Conservation (phyloP, 92 coral and sea anemone genomes). For the Porites cylindrica region DNA sequence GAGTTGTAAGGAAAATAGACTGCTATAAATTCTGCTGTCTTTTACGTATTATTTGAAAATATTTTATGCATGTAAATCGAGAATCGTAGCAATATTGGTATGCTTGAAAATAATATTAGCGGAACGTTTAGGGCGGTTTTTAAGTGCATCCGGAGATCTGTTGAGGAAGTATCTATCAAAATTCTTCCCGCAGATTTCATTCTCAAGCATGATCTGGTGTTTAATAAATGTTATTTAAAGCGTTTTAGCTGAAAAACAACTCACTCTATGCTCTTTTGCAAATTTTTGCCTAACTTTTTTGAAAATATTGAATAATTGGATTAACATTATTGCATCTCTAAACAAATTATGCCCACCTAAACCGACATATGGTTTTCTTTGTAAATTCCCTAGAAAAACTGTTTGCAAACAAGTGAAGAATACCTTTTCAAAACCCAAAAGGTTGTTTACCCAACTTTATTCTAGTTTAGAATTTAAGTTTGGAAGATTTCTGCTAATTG, state of each 20-base stretch:
- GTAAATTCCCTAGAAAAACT: constrained; percentile 4
- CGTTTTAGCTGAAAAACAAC: background rate
- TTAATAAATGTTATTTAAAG: background rate
- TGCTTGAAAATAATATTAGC: background rate
- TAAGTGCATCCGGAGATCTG: constrained; percentile 7
- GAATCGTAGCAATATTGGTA: background rate
- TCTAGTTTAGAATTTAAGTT: no score
- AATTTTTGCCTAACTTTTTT: background rate
- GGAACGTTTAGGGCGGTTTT: constrained; percentile 31
- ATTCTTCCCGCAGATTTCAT: constrained; percentile 1
- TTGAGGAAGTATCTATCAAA: background rate
- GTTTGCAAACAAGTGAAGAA: constrained; percentile 32
- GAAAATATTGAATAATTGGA: constrained; percentile 6
- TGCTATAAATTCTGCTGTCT: background rate
- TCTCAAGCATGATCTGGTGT: background rate
- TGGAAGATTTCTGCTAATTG: background rate
- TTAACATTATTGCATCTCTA: background rate
- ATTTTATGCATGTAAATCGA: constrained; percentile 10
- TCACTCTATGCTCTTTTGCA: background rate
- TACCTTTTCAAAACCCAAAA: constrained; percentile 15
- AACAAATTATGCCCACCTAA: constrained; percentile 3
- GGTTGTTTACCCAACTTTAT: constrained; percentile 30
- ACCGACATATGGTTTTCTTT: constrained; percentile 13
- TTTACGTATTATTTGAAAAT: background rate
- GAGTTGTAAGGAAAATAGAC: background rate